Conservation (phyloP, 2,797 vertebrate species). For the Chaetodon trifasciatus region DNA sequence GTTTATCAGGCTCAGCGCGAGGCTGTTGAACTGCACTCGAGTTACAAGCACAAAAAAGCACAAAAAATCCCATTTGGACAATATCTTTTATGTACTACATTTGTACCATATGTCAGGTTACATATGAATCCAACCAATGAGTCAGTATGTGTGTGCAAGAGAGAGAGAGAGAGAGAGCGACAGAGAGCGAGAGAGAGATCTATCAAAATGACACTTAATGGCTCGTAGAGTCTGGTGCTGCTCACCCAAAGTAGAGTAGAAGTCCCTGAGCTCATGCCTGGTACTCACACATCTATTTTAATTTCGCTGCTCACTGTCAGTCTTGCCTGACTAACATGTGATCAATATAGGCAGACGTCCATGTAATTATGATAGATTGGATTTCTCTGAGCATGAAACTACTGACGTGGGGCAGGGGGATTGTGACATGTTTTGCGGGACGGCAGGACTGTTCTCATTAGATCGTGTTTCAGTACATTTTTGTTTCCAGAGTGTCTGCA, state of each 20-base stretch:
- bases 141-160: constrained; percentile 27
- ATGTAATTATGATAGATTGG: constrained; percentile 85
- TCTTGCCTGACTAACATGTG: constrained; percentile 82
- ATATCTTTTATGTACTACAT: constrained; percentile 20
- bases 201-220: constrained; percentile 79
- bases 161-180: constrained; percentile 1
- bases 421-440: constrained; percentile 69
- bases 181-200: constrained; percentile 58
- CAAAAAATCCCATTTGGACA: neutral
- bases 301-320: constrained; percentile 79
- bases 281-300: constrained; percentile 81
- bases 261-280: constrained; percentile 75
- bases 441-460: constrained; percentile 68
- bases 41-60: neutral
- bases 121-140: constrained; percentile 29
- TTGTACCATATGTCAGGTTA: constrained; percentile 24
- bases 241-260: constrained; percentile 73
- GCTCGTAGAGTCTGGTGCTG: constrained; percentile 67
- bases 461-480: constrained; percentile 8
- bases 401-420: constrained; percentile 56
- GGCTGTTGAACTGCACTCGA: neutral
- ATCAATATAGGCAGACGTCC: constrained; percentile 83
- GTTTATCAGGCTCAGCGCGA: constrained; percentile 8
- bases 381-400: constrained; percentile 77
- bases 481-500: constrained; percentile 24